Conservation (phyloP, 2,888 invertebrate genomes). For the Caenorhabditis panamensis region DNA sequence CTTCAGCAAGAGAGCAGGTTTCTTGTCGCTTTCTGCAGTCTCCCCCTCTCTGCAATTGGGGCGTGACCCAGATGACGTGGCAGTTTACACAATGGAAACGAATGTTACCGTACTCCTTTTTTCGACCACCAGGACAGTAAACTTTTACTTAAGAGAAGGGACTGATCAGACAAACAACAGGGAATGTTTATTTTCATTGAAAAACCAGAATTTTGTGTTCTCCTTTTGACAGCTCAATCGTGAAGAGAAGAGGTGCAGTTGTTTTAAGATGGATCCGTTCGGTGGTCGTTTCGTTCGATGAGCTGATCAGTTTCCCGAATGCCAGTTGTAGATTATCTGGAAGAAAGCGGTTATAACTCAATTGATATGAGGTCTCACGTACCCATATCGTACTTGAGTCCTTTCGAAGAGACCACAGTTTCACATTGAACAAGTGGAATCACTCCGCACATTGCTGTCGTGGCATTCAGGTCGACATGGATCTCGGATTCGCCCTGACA, state of each 20-base stretch:
- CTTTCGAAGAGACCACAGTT: constrained; percentile 73
- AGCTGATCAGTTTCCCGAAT: constrained; percentile 65
- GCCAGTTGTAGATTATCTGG: constrained; percentile 54
- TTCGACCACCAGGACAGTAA: too few relatives aligned
- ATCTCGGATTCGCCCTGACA: constrained; percentile 52
- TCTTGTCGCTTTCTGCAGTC: too few relatives aligned
- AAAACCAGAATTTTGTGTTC: constrained; percentile 2
- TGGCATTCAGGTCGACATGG: constrained; percentile 23
- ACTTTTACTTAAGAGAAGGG: too few relatives aligned
- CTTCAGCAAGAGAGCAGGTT: too few relatives aligned
- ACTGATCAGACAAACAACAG: background rate
- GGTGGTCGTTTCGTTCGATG: constrained; percentile 66
- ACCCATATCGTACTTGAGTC: constrained; percentile 76
- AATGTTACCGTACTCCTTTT: too few relatives aligned
- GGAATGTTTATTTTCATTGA: constrained; percentile 1
- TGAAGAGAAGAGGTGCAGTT: constrained; percentile 62
- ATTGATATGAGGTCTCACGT: background rate
- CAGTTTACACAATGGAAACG: too few relatives aligned
- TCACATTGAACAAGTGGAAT: constrained; percentile 73
- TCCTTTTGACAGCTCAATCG: constrained; percentile 53
- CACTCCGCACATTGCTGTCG: constrained; percentile 71
- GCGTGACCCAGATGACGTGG: too few relatives aligned
- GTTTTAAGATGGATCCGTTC: constrained; percentile 56
- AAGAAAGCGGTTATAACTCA: background rate
- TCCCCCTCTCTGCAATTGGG: too few relatives aligned